A percentile compares a stretch with the other conserved stretches of the same genome.
phyloP scores from a whole-genome alignment of 2,797 vertebrate genomes.

The Aeoliscus strigatus region DNA sequence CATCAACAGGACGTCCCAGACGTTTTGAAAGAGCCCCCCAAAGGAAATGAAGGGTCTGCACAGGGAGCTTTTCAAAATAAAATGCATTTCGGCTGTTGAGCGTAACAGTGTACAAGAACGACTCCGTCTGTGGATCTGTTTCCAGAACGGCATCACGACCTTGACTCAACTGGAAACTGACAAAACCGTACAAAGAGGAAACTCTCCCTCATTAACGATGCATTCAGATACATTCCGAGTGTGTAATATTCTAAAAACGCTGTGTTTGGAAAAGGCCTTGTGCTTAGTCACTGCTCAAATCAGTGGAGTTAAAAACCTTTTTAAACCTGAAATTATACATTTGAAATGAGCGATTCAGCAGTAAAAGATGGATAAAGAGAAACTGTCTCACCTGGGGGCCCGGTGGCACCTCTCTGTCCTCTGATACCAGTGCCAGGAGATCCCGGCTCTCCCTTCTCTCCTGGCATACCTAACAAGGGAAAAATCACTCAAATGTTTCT shows the following conservation, averaged over 20 bases:
- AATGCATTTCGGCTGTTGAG: slow-evolving; percentile 51
- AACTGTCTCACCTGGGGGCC: slow-evolving; percentile 84
- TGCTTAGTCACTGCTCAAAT: too few relatives aligned
- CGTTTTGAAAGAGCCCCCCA: slow-evolving; percentile 41
- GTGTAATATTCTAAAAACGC: slow-evolving; percentile 17
- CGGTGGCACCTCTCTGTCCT: slow-evolving; percentile 85
- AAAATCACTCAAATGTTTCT: slow-evolving; percentile 5
- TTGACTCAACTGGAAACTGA: slow-evolving; percentile 2
- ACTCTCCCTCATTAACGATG: slow-evolving; percentile 5
- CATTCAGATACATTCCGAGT: slow-evolving; percentile 10
- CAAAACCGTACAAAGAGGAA: slow-evolving; percentile 5
- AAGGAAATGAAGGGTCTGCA: slow-evolving; percentile 50
- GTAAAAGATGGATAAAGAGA: background rate
- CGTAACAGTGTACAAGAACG: slow-evolving; percentile 19
- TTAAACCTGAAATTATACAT: too few relatives aligned
- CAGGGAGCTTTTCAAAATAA: slow-evolving; percentile 24
- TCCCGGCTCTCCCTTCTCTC: slow-evolving; percentile 96
- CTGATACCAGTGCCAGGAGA: slow-evolving; percentile 75
- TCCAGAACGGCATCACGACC: background rate
- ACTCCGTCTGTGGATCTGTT: background rate
- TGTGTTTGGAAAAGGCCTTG: slow-evolving; percentile 23
- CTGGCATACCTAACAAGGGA: slow-evolving; percentile 77
- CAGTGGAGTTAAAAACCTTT: too few relatives aligned
- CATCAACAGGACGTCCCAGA: slow-evolving; percentile 53
- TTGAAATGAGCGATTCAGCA: slow-evolving; percentile 3